A percentile compares a stretch with the other conserved stretches of the same genome.
phyloP scores from a whole-genome alignment of 1,140 invertebrate genomes.

The Drosophila dunni region DNA sequence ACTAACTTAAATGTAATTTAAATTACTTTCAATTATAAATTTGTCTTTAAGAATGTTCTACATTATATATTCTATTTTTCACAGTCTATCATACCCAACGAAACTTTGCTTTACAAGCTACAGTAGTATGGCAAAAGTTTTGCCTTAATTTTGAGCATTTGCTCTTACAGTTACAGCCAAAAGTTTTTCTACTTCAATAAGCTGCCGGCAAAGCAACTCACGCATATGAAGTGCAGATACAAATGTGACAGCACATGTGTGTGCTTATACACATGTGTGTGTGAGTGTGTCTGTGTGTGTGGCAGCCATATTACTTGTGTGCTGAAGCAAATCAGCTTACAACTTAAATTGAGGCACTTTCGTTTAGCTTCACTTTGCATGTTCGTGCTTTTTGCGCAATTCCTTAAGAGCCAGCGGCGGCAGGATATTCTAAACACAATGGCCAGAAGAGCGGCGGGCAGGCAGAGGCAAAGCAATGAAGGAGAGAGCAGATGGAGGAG shows the following conservation, averaged over 20 bases:
- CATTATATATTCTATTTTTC: not conserved
- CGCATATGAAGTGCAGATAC: conserved; percentile 45
- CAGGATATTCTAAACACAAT: conserved; percentile 25
- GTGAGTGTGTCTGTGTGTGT: conserved; percentile 28
- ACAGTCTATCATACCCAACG: not conserved
- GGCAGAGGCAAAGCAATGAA: not conserved
- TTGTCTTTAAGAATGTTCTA: not conserved
- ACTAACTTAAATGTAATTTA: no score
- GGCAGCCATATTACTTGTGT: conserved; percentile 55
- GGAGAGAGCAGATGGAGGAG: not conserved
- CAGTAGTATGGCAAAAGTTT: conserved; percentile 58
- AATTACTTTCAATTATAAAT: no score
- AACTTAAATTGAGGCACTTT: conserved; percentile 83
- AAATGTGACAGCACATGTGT: conserved; percentile 37
- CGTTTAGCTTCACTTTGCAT: conserved; percentile 82
- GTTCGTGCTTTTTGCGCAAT: conserved; percentile 65
- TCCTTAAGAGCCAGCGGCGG: conserved; percentile 58
- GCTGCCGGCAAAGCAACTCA: conserved; percentile 39
- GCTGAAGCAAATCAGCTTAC: conserved; percentile 77
- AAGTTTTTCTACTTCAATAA: conserved; percentile 78
- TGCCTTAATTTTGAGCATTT: conserved; percentile 75
- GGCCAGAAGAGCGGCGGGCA: conserved; percentile 4
- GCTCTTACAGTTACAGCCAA: conserved; percentile 58
- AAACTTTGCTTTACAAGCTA: conserved; percentile 6
- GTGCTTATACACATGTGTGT: conserved; percentile 2